These are phyloP conservation scores for Aleiodes leptofemur DNA, from an alignment of 2,888 invertebrate genomes.

Conservation along the genomic window DNA sequence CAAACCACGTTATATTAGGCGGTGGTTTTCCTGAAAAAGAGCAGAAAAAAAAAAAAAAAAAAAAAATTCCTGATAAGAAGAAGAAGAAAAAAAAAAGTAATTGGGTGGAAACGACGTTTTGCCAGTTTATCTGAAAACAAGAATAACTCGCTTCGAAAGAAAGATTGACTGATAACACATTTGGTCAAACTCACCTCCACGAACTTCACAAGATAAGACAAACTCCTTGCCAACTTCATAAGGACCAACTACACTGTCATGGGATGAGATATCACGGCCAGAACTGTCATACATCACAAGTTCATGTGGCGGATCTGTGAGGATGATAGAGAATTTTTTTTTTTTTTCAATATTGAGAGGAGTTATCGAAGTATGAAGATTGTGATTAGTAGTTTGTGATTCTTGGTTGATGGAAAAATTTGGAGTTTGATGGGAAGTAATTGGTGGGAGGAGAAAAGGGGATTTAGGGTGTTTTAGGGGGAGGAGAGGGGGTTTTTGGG, in stretches of 20 bases:
- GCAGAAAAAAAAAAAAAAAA: no score
- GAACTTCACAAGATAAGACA: constrained; percentile 76
- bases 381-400: no score
- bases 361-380: no score
- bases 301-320: constrained; percentile 75
- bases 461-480: no score
- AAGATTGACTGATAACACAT: not conserved
- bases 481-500: no score
- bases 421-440: no score
- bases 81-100: constrained; percentile 4
- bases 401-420: no score
- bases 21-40: constrained; percentile 84
- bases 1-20: constrained; percentile 90
- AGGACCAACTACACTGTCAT: constrained; percentile 72
- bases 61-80: not conserved
- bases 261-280: constrained; percentile 74
- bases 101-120: not conserved
- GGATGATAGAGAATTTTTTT: constrained; percentile 2
- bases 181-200: constrained; percentile 74
- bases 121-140: not conserved
- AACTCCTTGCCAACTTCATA: constrained; percentile 76
- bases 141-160: not conserved
- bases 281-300: constrained; percentile 75
- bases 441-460: no score
- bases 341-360: no score